Evolutionary conservation across 2,797 vertebrate genomes (phyloP), one percentile per base, ranked within the genome.

Genomic region (Taenioides sp.): DNA sequence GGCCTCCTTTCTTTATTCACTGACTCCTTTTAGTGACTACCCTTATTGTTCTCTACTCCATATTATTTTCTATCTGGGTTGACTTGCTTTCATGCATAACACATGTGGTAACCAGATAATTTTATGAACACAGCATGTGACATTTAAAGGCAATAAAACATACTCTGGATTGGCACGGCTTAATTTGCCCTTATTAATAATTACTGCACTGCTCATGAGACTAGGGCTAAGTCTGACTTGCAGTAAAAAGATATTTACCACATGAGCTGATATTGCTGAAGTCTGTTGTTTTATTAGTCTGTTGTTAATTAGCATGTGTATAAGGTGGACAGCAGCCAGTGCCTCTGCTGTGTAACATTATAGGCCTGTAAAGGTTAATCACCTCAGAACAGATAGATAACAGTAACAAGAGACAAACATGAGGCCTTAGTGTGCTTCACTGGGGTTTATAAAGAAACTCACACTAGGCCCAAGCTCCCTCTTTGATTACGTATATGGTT

Each of bases 391-490:
- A 43, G 71, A 74, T 81, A 87, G 70, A 87, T 92, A 87, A 87
- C 84, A 77, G 92, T 87, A 92, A 94, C 89, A 77, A 78, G 91
- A 93, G 90, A 89, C 81, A 86, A 81, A 86, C 81, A 88, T 80
- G 80, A 69, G 67, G 54, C 47, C 60, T 72, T 64, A 77, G 67
- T 65, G 69, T 73, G 47, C 76, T 75, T 55, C 64, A 57, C 65
- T 72, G 61, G 67, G 74, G 78, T 75, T 67, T 78, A 80, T 88
- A 73, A 82, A 80, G 82, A 83, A 84, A 82, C 72, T 80, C 58
- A 72, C 59, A 73, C 59, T 83, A 49, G 71, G 50, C 34, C 10
- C 74, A 25, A 71, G 72, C 28, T 68, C 22, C 57, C 28, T 47
- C 70, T 67, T 47, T 23, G 11, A 11, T 69, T 22, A 72, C 49